phyloP scores from a whole-genome alignment of 30 jellyfish, hydroid and myxozoan genomes.

The Rhopilema esculentum region DNA sequence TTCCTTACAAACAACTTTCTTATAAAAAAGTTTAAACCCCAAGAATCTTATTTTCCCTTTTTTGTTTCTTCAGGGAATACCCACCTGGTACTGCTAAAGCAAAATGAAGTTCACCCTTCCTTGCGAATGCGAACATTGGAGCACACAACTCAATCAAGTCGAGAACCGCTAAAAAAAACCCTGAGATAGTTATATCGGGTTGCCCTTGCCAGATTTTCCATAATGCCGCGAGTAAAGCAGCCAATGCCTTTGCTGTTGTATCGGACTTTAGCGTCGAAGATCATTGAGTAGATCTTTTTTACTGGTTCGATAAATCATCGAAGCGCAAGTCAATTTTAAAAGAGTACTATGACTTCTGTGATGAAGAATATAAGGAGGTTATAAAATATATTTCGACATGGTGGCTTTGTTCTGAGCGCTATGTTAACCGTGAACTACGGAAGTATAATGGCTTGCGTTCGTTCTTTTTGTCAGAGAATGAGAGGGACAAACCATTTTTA shows the following conservation, averaged over 20 bases:
- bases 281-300: slow-evolving; percentile 66
- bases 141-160: neutral
- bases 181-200: slow-evolving; percentile 15
- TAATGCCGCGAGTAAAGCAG: slow-evolving; percentile 56
- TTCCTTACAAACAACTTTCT: no score
- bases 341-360: slow-evolving; percentile 74
- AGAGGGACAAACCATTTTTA: slow-evolving; percentile 41
- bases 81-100: no score
- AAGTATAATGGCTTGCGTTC: slow-evolving; percentile 65
- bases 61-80: no score
- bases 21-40: no score
- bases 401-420: slow-evolving; percentile 67
- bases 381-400: slow-evolving; percentile 49
- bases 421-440: slow-evolving; percentile 67
- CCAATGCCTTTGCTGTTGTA: slow-evolving; percentile 31
- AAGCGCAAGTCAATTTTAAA: slow-evolving; percentile 26
- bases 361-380: slow-evolving; percentile 57
- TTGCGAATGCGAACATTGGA: neutral
- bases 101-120: no score
- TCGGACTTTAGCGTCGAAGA: slow-evolving; percentile 61
- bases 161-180: neutral
- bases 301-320: slow-evolving; percentile 77
- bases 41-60: no score
- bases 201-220: slow-evolving; percentile 72
- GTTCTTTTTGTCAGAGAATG: slow-evolving; percentile 57